These are phyloP conservation scores for Dynastes hyllus DNA, from an alignment of 2,888 invertebrate genomes.

Conservation along the genomic window DNA sequence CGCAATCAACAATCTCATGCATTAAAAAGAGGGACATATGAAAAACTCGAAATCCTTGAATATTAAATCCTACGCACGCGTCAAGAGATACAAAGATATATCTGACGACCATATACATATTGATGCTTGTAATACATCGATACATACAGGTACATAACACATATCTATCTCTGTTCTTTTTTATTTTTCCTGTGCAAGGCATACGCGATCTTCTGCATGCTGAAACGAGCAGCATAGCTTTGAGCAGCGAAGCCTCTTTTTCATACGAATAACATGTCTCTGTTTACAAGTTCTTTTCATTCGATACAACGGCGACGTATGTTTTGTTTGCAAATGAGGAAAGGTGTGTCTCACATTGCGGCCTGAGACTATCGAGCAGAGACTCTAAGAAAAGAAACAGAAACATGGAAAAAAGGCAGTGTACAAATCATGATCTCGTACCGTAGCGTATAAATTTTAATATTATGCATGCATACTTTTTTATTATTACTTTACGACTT, in stretches of 20 bases:
- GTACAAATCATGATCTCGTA: too few relatives aligned
- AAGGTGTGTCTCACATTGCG: slow-evolving; percentile 14
- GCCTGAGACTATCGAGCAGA: too few relatives aligned
- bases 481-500: too few relatives aligned
- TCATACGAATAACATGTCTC: not conserved
- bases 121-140: not conserved
- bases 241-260: not conserved
- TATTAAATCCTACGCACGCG: slow-evolving; percentile 5
- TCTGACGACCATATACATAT: not conserved
- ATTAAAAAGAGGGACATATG: not conserved
- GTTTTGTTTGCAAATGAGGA: slow-evolving; percentile 29
- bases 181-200: not conserved
- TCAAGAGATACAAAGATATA: not conserved
- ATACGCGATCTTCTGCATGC: too few relatives aligned
- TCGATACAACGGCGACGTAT: not conserved
- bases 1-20: not conserved
- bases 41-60: slow-evolving; percentile 16
- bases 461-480: too few relatives aligned
- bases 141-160: not conserved
- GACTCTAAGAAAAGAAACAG: too few relatives aligned
- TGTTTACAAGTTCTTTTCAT: slow-evolving; percentile 24
- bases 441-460: too few relatives aligned
- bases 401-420: too few relatives aligned
- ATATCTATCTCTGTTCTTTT: not conserved
- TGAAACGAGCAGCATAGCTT: not conserved